Conservation (phyloP, 2,888 invertebrate genomes). For the Sepiola atlantica region DNA sequence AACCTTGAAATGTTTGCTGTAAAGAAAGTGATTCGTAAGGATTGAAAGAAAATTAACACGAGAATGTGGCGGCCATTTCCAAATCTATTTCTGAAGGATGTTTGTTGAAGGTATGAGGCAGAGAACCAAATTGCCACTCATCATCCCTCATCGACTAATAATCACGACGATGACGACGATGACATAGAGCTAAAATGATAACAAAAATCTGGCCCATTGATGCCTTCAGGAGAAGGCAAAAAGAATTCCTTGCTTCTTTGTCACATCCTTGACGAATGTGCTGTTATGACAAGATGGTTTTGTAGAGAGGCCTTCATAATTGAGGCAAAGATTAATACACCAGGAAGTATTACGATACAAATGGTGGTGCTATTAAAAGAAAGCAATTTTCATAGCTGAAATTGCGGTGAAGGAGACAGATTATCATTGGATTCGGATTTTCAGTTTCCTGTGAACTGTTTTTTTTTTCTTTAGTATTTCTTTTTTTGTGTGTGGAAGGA, state of each 20-base stretch:
- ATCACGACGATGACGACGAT: neutral
- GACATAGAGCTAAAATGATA: neutral
- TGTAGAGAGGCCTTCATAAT: neutral
- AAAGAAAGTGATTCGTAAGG: neutral
- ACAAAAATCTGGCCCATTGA: neutral
- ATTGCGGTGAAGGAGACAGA: neutral
- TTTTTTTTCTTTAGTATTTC: neutral
- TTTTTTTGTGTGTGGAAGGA: neutral
- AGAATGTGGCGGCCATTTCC: neutral
- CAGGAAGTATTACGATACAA: neutral
- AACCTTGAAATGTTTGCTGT: neutral
- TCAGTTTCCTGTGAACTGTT: neutral
- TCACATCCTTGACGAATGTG: neutral
- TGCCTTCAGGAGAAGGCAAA: slow-evolving; percentile 13
- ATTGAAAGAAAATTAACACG: neutral
- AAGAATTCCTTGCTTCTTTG: slow-evolving; percentile 11
- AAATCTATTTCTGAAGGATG: neutral
- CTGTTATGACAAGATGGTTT: slow-evolving; percentile 12
- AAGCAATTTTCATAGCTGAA: neutral
- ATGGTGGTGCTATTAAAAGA: neutral
- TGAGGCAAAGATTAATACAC: neutral
- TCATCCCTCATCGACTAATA: neutral
- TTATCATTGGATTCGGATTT: neutral
- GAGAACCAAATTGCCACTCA: neutral
- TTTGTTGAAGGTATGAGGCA: neutral